phyloP scores from a whole-genome alignment of 2,888 invertebrate species.

The Drosophila paramelanica region DNA sequence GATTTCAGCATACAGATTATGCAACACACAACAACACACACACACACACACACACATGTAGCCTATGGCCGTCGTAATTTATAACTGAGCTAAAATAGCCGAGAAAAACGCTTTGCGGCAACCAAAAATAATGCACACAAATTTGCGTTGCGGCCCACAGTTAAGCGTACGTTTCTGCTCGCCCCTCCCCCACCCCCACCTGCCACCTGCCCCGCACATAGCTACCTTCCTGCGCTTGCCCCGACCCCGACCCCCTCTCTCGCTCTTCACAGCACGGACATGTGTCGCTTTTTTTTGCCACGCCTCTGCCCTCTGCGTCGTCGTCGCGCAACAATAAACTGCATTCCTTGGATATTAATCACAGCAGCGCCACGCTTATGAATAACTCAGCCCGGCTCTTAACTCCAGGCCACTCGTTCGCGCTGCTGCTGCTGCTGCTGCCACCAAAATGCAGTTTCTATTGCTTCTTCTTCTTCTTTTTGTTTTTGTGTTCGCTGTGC shows the following conservation, averaged over 20 bases:
- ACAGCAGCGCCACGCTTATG: constrained; percentile 67
- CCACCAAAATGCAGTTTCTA: constrained; percentile 13
- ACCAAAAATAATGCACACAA: constrained; percentile 72
- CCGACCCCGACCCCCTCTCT: not conserved
- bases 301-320: constrained; percentile 43
- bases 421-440: constrained; percentile 10
- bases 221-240: constrained; percentile 6
- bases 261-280: constrained; percentile 12
- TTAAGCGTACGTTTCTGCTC: constrained; percentile 11
- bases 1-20: constrained; percentile 75
- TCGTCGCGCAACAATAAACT: constrained; percentile 70
- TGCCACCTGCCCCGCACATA: constrained; percentile 16
- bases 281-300: constrained; percentile 54
- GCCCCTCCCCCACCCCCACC: constrained; percentile 2
- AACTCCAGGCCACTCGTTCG: constrained; percentile 18
- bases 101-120: constrained; percentile 64
- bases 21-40: constrained; percentile 47
- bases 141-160: constrained; percentile 61
- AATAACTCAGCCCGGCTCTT: constrained; percentile 37
- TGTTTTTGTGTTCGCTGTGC: constrained; percentile 1
- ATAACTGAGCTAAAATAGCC: constrained; percentile 75
- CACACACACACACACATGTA: constrained; percentile 31
- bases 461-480: constrained; percentile 4
- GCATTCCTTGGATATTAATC: constrained; percentile 78
- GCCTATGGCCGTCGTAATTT: constrained; percentile 71